Percentiles rank a stretch among this genome's conserved stretches.
phyloP scores from a whole-genome alignment of 2,888 invertebrate genomes.

The Periphyllus acericola region DNA sequence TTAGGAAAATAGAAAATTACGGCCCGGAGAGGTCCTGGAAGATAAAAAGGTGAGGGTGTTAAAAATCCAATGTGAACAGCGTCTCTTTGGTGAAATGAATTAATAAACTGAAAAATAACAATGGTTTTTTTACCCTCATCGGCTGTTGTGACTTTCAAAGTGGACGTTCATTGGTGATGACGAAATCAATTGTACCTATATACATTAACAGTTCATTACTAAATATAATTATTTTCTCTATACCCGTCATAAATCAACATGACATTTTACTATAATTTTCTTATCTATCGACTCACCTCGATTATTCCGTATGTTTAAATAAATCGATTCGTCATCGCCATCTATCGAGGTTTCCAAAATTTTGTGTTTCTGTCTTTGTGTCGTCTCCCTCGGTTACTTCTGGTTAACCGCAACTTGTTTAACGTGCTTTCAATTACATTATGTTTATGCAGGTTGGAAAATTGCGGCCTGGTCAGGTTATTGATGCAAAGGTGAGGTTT shows the following conservation, averaged over 20 bases:
- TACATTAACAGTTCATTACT: background rate
- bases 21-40: constrained; percentile 92
- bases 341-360: constrained; percentile 33
- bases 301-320: background rate
- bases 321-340: constrained; percentile 23
- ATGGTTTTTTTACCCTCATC: constrained; percentile 58
- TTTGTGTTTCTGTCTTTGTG: constrained; percentile 59
- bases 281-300: background rate
- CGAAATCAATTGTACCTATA: constrained; percentile 30
- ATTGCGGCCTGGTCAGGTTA: constrained; percentile 83
- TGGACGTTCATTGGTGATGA: constrained; percentile 47
- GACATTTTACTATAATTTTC: background rate
- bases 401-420: constrained; percentile 64
- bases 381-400: constrained; percentile 63
- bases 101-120: constrained; percentile 62
- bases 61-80: constrained; percentile 60
- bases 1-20: constrained; percentile 90
- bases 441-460: constrained; percentile 75
- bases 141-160: constrained; percentile 58
- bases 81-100: constrained; percentile 61
- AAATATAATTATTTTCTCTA: background rate
- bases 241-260: background rate
- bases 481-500: constrained; percentile 81
- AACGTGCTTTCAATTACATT: constrained; percentile 65
- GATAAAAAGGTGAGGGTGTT: constrained; percentile 85